These are phyloP conservation scores for Tetranychus piercei DNA, from an alignment of 2,888 invertebrate genomes.

Conservation along the genomic window DNA sequence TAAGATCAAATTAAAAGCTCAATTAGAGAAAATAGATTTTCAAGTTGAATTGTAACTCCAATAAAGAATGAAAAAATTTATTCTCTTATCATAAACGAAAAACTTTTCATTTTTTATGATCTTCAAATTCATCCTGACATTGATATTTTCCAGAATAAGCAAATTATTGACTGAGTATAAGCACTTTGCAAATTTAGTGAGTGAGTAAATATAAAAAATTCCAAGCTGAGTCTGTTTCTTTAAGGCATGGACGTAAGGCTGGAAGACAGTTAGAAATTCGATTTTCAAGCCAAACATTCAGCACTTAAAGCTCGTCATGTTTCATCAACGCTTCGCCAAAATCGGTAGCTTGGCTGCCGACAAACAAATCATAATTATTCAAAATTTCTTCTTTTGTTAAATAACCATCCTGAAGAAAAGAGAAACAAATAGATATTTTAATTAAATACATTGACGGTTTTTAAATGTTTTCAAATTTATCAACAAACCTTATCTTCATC, in stretches of 20 bases:
- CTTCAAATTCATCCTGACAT: no score
- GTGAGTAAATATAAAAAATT: no score
- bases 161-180: no score
- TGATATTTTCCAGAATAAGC: no score
- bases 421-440: constrained; percentile 8
- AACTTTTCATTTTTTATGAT: no score
- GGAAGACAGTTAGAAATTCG: background rate
- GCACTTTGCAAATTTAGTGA: no score
- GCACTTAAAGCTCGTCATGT: constrained; percentile 75
- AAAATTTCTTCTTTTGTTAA: constrained; percentile 74
- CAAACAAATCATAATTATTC: constrained; percentile 87
- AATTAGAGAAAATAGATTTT: background rate
- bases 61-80: no score
- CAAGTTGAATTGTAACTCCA: background rate
- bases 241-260: background rate
- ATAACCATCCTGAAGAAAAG: constrained; percentile 47
- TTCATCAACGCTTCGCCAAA: constrained; percentile 86
- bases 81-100: no score
- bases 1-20: background rate
- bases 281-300: background rate
- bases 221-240: background rate
- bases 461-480: background rate
- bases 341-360: constrained; percentile 95
- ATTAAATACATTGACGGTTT: background rate
- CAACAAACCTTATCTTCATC: constrained; percentile 52